Conservation (phyloP, 2,797 vertebrate species). For the Gymnoscopelus microlampas region DNA sequence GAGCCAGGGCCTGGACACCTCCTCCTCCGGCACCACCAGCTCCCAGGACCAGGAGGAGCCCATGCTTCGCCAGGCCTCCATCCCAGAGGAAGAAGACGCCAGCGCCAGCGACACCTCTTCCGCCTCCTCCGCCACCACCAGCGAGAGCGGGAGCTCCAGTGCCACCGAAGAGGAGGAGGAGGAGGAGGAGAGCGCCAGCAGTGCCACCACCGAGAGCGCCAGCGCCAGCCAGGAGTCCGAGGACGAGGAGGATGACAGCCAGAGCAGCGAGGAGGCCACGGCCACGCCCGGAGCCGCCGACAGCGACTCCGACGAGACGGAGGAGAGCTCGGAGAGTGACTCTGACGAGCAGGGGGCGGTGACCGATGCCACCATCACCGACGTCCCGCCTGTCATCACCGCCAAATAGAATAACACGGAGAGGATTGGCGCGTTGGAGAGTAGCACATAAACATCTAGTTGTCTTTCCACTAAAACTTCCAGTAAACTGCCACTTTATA, state of each 20-base stretch:
- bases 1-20: slow-evolving; percentile 70
- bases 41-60: slow-evolving; percentile 56
- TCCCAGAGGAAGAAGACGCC: slow-evolving; percentile 46
- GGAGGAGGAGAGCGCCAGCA: slow-evolving; percentile 56
- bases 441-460: too few relatives aligned
- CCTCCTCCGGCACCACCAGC: slow-evolving; percentile 21
- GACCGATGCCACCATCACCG: slow-evolving; percentile 42
- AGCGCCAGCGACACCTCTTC: slow-evolving; percentile 29
- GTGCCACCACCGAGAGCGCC: slow-evolving; percentile 40
- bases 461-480: too few relatives aligned
- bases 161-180: slow-evolving; percentile 52
- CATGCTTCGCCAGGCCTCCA: slow-evolving; percentile 49
- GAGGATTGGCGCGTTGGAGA: neutral
- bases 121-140: slow-evolving; percentile 40
- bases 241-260: slow-evolving; percentile 66
- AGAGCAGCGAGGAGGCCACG: slow-evolving; percentile 80
- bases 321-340: slow-evolving; percentile 71
- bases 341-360: slow-evolving; percentile 55
- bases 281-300: slow-evolving; percentile 72
- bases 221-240: slow-evolving; percentile 65
- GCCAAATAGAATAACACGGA: slow-evolving; percentile 72
- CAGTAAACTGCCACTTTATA: neutral
- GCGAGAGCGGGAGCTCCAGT: slow-evolving; percentile 58
- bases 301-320: slow-evolving; percentile 74
- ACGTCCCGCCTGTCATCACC: slow-evolving; percentile 63